Conservation (phyloP, 2,797 vertebrate genomes). For the Rhodeus uyekii region DNA sequence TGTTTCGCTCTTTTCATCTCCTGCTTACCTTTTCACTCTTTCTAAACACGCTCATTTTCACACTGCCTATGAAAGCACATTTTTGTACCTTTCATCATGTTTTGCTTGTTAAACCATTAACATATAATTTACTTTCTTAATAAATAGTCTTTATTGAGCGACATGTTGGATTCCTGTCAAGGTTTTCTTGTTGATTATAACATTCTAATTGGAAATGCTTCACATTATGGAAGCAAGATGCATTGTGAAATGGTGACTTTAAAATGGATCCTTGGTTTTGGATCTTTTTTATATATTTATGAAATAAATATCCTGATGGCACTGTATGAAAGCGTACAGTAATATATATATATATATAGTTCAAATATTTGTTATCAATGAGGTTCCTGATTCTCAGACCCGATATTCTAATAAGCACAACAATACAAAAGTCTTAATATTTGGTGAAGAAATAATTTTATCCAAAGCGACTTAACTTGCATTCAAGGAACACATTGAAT, state of each 20-base stretch:
- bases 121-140: not conserved
- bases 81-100: not conserved
- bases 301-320: not conserved
- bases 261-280: not conserved
- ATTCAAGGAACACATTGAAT: too few relatives aligned
- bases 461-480: too few relatives aligned
- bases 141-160: not conserved
- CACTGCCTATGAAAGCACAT: not conserved
- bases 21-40: not conserved
- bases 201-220: not conserved
- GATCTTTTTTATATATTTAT: not conserved
- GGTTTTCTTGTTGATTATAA: not conserved
- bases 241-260: not conserved
- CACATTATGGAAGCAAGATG: not conserved
- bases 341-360: too few relatives aligned
- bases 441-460: too few relatives aligned
- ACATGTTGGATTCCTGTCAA: not conserved
- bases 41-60: not conserved
- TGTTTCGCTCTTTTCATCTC: not conserved
- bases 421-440: too few relatives aligned
- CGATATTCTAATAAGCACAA: too few relatives aligned
- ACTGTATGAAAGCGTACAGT: not conserved
- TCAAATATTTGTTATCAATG: too few relatives aligned
- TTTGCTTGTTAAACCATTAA: not conserved
- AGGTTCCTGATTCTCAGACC: too few relatives aligned